Conservation (phyloP, 2,113 vertebrate genomes). For the Cyphomyrus discorhynchus region DNA sequence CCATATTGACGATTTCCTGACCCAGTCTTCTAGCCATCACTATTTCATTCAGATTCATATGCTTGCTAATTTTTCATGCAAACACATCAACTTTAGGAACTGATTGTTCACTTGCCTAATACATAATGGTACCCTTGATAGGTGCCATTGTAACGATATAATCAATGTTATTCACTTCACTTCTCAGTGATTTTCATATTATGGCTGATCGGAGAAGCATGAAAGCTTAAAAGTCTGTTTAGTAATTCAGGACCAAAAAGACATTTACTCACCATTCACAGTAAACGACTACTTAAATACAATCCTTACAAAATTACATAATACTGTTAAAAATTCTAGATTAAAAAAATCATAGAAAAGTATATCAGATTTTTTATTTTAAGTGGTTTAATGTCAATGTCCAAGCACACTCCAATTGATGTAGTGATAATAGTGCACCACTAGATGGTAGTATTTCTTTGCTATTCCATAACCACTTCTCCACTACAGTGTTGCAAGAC, state of each 20-base stretch:
- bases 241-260: neutral
- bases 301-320: neutral
- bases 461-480: neutral
- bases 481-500: neutral
- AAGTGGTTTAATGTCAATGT: neutral
- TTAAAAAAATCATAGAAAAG: neutral
- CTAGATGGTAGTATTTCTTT: conserved; percentile 46
- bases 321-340: neutral
- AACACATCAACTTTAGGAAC: too few species aligned
- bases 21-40: neutral
- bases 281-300: neutral
- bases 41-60: neutral
- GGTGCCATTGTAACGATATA: neutral
- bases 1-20: neutral
- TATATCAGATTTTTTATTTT: neutral
- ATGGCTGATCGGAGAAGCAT: neutral
- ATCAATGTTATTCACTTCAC: neutral
- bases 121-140: too few species aligned
- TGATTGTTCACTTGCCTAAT: too few species aligned
- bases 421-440: conserved; percentile 27
- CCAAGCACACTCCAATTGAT: neutral
- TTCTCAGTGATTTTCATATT: neutral
- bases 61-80: too few species aligned
- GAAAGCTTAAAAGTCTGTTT: neutral
- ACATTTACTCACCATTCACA: neutral